phyloP scores from a whole-genome alignment of 2,797 vertebrate genomes.

The Anguilla megastoma region DNA sequence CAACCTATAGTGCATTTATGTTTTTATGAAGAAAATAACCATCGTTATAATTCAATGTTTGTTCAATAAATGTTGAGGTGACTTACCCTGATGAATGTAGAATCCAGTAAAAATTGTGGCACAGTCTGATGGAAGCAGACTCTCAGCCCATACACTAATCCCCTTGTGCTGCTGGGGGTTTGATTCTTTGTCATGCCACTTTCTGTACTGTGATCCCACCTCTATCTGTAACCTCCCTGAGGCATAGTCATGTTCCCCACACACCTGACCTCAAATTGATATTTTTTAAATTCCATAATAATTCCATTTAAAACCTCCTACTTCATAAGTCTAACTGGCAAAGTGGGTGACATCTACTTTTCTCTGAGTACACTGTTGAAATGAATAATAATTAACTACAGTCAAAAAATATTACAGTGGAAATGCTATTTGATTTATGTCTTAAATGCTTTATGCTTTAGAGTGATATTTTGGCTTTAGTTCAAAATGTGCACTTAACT shows the following conservation, averaged over 20 bases:
- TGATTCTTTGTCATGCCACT: not conserved
- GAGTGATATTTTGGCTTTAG: not conserved
- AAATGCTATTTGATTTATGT: not conserved
- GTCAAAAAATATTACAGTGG: not conserved
- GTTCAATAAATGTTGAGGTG: not conserved
- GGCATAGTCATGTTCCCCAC: not conserved
- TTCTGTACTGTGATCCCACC: not conserved
- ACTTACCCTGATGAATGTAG: not conserved
- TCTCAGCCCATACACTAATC: not conserved
- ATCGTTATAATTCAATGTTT: not conserved
- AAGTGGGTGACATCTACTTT: not conserved
- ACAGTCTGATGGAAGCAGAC: not conserved
- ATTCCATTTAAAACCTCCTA: not conserved
- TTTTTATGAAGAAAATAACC: not conserved
- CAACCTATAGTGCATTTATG: not conserved
- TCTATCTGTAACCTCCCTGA: not conserved
- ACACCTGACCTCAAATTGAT: not conserved
- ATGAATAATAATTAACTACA: not conserved
- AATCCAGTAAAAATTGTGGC: not conserved
- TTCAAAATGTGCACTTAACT: conserved; percentile 1
- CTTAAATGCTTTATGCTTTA: not conserved
- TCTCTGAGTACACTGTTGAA: not conserved
- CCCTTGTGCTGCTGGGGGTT: not conserved
- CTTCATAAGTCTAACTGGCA: not conserved
- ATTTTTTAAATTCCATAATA: not conserved